Conservation (phyloP, 2,113 vertebrate genomes). For the Cheirogaleus medius region DNA sequence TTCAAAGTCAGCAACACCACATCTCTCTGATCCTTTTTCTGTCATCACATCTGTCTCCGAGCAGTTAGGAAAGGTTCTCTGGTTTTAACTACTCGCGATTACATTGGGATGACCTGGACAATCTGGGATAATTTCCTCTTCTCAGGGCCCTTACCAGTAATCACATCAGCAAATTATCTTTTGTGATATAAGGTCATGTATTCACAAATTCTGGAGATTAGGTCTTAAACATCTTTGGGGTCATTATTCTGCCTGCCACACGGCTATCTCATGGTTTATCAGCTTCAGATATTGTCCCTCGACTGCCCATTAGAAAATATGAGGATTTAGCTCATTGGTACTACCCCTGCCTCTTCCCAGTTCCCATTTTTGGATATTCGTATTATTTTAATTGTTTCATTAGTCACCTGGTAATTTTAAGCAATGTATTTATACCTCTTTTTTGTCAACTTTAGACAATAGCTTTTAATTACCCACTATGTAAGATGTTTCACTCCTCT, state of each 20-base stretch:
- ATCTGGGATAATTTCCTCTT: background rate
- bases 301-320: background rate
- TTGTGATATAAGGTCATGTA: background rate
- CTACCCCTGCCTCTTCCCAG: background rate
- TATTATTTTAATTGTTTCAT: background rate
- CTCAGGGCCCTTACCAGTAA: background rate
- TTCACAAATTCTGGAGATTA: background rate
- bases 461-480: background rate
- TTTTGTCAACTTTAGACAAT: background rate
- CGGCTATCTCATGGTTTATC: background rate
- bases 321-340: background rate
- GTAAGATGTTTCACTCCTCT: background rate
- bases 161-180: background rate
- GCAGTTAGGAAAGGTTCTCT: background rate
- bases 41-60: background rate
- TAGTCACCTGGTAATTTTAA: background rate
- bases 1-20: background rate
- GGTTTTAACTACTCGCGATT: background rate
- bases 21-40: background rate
- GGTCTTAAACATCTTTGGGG: background rate
- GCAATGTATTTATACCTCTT: background rate
- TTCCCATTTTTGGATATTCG: background rate
- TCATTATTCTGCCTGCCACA: background rate
- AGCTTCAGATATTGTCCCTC: background rate
- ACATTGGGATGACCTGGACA: background rate